phyloP scores from a whole-genome alignment of 2,888 invertebrate genomes.

The Plutella xylostella region DNA sequence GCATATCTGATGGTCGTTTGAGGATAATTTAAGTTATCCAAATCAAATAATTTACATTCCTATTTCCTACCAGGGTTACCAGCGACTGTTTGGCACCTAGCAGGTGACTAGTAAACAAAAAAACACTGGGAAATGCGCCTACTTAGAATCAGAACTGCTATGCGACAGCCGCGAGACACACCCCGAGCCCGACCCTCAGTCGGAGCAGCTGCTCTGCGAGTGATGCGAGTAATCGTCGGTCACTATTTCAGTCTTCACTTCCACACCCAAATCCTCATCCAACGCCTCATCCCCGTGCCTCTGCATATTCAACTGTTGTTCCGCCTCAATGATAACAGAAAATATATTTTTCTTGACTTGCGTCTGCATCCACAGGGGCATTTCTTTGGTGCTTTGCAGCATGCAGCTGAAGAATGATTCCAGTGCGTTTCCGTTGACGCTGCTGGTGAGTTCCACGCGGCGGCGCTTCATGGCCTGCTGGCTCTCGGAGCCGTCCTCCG shows the following conservation, averaged over 20 bases:
- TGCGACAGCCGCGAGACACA: no score
- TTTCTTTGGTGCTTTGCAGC: constrained; percentile 46
- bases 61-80: no score
- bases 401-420: constrained; percentile 54
- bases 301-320: constrained; percentile 31
- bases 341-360: constrained; percentile 61
- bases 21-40: no score
- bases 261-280: neutral
- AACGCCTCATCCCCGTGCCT: neutral
- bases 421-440: constrained; percentile 41
- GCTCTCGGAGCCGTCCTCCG: constrained; percentile 25
- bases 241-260: constrained; percentile 43
- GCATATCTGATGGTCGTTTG: no score
- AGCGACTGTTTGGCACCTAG: no score
- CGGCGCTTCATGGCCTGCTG: constrained; percentile 8
- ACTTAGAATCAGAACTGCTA: no score
- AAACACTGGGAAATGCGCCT: no score
- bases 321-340: constrained; percentile 52
- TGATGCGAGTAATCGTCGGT: constrained; percentile 38
- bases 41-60: no score
- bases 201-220: no score
- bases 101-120: no score
- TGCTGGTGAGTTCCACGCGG: constrained; percentile 16
- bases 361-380: constrained; percentile 60
- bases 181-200: no score